Evolutionary conservation across 2,113 vertebrate species (phyloP).

Genomic region (Perca fluviatilis): DNA sequence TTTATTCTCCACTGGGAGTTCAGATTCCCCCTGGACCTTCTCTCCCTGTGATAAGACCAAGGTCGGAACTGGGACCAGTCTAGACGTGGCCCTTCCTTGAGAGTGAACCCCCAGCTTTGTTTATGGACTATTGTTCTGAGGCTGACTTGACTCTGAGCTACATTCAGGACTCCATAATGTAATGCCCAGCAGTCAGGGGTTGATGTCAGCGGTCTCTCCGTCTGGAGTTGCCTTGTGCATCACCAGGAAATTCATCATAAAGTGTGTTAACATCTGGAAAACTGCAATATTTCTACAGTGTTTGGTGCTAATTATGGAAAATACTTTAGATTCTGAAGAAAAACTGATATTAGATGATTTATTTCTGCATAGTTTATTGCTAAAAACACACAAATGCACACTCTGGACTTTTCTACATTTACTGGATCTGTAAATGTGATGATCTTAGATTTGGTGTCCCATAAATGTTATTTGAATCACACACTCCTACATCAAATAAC

Average conservation of each 20-base stretch:
- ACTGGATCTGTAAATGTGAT: not conserved
- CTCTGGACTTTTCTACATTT: not conserved
- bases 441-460: not conserved
- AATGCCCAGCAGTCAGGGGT: constrained; percentile 13
- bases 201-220: constrained; percentile 17
- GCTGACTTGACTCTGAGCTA: constrained; percentile 6
- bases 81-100: constrained; percentile 28
- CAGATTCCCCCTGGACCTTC: constrained; percentile 24
- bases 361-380: not conserved
- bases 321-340: not conserved
- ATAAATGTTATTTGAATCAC: not conserved
- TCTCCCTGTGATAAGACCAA: constrained; percentile 32
- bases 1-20: constrained; percentile 12
- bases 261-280: constrained; percentile 23
- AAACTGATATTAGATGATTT: not conserved
- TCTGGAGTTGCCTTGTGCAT: constrained; percentile 7
- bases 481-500: not conserved
- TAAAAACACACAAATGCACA: not conserved
- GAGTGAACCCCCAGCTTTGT: constrained; percentile 29
- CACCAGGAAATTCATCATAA: constrained; percentile 10
- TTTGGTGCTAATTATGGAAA: not conserved
- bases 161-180: constrained; percentile 13
- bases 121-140: constrained; percentile 53
- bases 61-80: constrained; percentile 25
- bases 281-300: constrained; percentile 2